Conservation (phyloP, 2,888 invertebrate genomes). For the Diloba caeruleocephala region DNA sequence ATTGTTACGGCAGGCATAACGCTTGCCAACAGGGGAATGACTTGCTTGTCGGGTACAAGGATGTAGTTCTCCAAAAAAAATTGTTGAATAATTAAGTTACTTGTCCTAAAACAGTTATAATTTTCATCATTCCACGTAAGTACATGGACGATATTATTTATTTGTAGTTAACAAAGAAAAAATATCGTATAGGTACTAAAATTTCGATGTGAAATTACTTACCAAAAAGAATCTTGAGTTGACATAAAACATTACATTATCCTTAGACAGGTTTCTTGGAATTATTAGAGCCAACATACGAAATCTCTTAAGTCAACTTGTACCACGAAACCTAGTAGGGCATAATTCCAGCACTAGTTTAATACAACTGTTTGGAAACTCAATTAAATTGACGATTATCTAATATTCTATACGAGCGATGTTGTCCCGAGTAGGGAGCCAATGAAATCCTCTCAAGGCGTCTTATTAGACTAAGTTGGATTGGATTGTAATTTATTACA, state of each 20-base stretch:
- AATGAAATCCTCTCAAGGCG: constrained; percentile 66
- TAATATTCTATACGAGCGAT: constrained; percentile 61
- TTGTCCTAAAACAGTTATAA: too few species aligned
- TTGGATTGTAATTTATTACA: constrained; percentile 81
- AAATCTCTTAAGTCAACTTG: not conserved
- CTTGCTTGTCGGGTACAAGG: too few species aligned
- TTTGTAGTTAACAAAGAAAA: too few species aligned
- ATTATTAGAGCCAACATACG: not conserved
- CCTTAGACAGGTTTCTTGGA: not conserved
- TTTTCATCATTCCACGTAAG: too few species aligned
- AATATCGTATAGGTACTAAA: too few species aligned
- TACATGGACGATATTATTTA: too few species aligned
- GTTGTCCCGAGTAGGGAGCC: constrained; percentile 34
- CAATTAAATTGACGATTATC: constrained; percentile 76
- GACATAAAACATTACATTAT: not conserved
- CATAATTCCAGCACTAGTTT: constrained; percentile 18
- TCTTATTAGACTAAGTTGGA: constrained; percentile 80
- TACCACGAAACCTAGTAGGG: constrained; percentile 8
- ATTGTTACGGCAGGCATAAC: too few species aligned
- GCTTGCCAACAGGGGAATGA: too few species aligned
- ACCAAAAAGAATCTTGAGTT: too few species aligned
- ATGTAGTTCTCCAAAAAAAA: too few species aligned
- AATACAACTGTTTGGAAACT: constrained; percentile 63
- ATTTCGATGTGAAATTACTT: too few species aligned
- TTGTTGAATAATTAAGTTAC: too few species aligned